Evolutionary conservation across 2,888 invertebrate genomes (phyloP).

Genomic region (Glyphotaelius pellucidus): DNA sequence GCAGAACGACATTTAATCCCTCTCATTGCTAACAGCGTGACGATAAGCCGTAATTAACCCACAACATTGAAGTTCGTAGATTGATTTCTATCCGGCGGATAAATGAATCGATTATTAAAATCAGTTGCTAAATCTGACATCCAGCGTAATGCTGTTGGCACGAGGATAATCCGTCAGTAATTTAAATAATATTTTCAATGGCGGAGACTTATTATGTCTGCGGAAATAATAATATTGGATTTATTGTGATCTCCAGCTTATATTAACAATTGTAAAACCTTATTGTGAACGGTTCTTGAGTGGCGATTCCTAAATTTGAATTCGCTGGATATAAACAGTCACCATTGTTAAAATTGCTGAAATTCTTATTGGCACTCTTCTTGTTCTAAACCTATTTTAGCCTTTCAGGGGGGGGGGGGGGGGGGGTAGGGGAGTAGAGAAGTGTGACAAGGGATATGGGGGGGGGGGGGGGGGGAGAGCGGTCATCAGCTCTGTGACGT

Average conservation of each 20-base stretch:
- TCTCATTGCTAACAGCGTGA: neutral
- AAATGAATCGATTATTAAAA: slow-evolving; percentile 31
- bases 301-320: neutral
- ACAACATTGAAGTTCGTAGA: neutral
- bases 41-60: neutral
- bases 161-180: slow-evolving; percentile 13
- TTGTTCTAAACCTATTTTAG: too few species aligned
- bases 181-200: slow-evolving; percentile 50
- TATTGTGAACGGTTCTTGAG: neutral
- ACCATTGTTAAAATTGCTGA: too few species aligned
- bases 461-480: too few species aligned
- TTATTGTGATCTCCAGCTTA: slow-evolving; percentile 47
- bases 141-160: slow-evolving; percentile 12
- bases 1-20: neutral
- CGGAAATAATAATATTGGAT: slow-evolving; percentile 32
- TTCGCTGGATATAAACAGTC: neutral
- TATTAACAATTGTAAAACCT: slow-evolving; percentile 14
- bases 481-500: too few species aligned
- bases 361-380: too few species aligned
- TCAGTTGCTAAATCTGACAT: neutral
- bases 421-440: too few species aligned
- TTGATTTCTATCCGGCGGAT: neutral
- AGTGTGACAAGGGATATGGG: too few species aligned
- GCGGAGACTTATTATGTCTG: slow-evolving; percentile 32
- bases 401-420: too few species aligned